A percentile compares a stretch with the other conserved stretches of the same genome.
Conservation (phyloP, 2,113 vertebrate genomes). For the Microtus richardsoni region DNA sequence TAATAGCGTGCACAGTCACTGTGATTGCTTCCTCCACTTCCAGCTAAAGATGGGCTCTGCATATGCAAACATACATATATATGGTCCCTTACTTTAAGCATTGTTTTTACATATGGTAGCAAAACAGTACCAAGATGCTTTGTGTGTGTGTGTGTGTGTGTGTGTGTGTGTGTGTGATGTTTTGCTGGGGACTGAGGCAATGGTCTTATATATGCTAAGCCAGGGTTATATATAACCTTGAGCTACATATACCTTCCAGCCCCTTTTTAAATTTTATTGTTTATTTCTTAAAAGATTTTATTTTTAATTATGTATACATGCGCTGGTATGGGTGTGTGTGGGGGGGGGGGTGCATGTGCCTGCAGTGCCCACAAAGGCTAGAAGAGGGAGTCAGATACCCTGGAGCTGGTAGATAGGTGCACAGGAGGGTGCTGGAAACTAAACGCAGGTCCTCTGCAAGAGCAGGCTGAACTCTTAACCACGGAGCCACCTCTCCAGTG, state of each 20-base stretch:
- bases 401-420: not conserved
- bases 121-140: not conserved
- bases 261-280: not conserved
- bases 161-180: not conserved
- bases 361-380: not conserved
- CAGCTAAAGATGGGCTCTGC: not conserved
- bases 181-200: not conserved
- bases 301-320: not conserved
- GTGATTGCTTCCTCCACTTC: slow-evolving; percentile 18
- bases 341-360: not conserved
- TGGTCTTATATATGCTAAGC: not conserved
- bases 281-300: not conserved
- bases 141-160: not conserved
- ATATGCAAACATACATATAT: not conserved
- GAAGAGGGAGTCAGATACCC: not conserved
- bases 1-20: slow-evolving; percentile 11
- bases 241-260: not conserved
- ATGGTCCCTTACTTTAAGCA: not conserved
- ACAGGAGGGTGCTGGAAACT: not conserved
- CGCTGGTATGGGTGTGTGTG: not conserved
- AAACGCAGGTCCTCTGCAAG: not conserved
- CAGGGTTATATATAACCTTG: not conserved
- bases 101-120: not conserved
- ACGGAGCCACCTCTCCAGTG: not conserved
- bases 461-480: not conserved